Evolutionary conservation across 2,113 vertebrate species (phyloP).

Genomic region (Caracal caracal): DNA sequence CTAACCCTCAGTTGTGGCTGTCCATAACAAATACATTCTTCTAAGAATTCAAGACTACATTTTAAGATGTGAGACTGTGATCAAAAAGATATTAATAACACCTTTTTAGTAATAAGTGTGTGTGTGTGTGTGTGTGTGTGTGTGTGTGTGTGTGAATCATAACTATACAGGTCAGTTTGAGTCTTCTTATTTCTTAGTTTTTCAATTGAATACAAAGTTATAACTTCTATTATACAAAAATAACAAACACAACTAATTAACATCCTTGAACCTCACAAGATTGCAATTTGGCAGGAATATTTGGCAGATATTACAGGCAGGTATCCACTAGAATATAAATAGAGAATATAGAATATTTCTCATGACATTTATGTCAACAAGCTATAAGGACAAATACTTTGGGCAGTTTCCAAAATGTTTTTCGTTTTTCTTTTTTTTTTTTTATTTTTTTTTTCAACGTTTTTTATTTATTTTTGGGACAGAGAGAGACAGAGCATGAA

Average conservation of each 20-base stretch:
- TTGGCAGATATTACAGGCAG: neutral
- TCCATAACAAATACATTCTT: neutral
- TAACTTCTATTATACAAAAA: conserved; percentile 4
- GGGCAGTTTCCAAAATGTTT: neutral
- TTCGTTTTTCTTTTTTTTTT: neutral
- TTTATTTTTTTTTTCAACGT: too few species aligned
- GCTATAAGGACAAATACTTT: neutral
- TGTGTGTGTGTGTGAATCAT: neutral
- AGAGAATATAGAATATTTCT: neutral
- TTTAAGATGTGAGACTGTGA: neutral
- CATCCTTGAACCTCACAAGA: neutral
- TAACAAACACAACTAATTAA: conserved; percentile 15
- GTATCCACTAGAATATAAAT: neutral
- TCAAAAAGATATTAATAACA: neutral
- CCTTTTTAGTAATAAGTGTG: neutral
- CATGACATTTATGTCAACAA: neutral
- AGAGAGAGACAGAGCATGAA: too few species aligned
- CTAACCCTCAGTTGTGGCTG: neutral
- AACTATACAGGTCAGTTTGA: neutral
- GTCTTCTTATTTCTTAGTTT: neutral
- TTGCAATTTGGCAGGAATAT: neutral
- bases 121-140: neutral
- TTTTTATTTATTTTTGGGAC: too few species aligned
- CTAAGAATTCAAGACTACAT: neutral
- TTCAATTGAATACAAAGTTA: conserved; percentile 23